These are phyloP conservation scores for Leiothrix lutea DNA, from an alignment of 2,113 vertebrate genomes.

Conservation along the genomic window DNA sequence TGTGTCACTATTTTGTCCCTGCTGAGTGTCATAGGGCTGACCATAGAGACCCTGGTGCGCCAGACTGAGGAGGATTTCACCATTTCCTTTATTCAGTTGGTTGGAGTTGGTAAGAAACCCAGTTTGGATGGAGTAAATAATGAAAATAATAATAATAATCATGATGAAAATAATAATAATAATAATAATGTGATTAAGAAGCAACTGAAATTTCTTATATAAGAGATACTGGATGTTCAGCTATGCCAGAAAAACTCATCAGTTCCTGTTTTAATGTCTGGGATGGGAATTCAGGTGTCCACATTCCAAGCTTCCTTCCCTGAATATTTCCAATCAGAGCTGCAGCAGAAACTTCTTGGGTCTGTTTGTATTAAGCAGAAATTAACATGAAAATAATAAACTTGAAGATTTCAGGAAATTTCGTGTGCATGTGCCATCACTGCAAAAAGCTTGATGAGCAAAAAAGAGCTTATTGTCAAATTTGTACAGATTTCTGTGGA, in stretches of 20 bases:
- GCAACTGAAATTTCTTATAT: not conserved
- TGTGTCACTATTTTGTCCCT: conserved; percentile 77
- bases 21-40: conserved; percentile 76
- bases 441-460: not conserved
- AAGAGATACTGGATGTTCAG: not conserved
- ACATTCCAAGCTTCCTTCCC: not conserved
- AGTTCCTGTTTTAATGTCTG: not conserved
- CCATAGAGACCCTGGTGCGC: conserved; percentile 70
- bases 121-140: not conserved
- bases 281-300: not conserved
- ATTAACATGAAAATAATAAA: not conserved
- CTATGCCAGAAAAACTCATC: not conserved
- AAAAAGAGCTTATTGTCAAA: not conserved
- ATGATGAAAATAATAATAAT: not conserved
- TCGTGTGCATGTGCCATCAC: rapidly evolving
- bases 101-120: conserved; percentile 79
- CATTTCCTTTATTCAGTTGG: conserved; percentile 82
- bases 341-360: not conserved
- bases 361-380: not conserved
- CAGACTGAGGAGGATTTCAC: conserved; percentile 79
- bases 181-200: not conserved
- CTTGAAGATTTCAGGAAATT: not conserved
- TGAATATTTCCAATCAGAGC: not conserved
- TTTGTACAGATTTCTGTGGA: not conserved
- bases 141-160: not conserved